Conservation (phyloP, 2,113 vertebrate genomes). For the Anoura caudifer region DNA sequence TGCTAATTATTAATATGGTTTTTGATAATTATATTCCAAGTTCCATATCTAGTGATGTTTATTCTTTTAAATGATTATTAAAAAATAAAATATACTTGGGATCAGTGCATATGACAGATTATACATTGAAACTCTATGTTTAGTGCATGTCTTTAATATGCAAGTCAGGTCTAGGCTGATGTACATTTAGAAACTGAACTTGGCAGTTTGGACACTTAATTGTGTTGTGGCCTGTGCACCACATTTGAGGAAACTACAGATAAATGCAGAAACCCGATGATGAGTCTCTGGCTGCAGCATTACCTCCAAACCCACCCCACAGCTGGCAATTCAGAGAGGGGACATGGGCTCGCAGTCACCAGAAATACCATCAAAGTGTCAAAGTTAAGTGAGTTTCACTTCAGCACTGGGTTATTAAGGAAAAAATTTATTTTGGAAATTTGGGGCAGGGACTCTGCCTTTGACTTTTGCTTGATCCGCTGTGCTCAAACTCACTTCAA, state of each 20-base stretch:
- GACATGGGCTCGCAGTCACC: neutral
- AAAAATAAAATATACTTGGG: constrained; percentile 3
- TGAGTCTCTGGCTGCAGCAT: constrained; percentile 62
- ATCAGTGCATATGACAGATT: neutral
- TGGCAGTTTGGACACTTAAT: constrained; percentile 74
- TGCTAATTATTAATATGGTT: constrained; percentile 38
- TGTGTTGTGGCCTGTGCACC: constrained; percentile 65
- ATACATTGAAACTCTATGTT: constrained; percentile 35
- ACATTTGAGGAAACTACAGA: constrained; percentile 67
- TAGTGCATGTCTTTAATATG: constrained; percentile 76
- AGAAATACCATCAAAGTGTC: neutral
- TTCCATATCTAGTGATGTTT: neutral
- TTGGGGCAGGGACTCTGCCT: neutral
- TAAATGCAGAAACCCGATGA: constrained; percentile 64
- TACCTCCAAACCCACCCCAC: constrained; percentile 54
- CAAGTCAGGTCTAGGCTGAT: constrained; percentile 73
- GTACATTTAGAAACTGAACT: constrained; percentile 70
- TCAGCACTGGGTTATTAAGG: neutral
- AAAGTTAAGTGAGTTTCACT: neutral
- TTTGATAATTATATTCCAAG: constrained; percentile 57
- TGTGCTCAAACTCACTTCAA: neutral
- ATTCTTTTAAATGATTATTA: constrained; percentile 30
- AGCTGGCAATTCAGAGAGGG: constrained; percentile 58
- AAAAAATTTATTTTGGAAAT: neutral
- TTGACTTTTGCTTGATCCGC: neutral